Percentiles rank a stretch among this genome's conserved stretches.
Evolutionary conservation across 2,113 vertebrate species (phyloP).

Genomic region (Mus spicilegus): DNA sequence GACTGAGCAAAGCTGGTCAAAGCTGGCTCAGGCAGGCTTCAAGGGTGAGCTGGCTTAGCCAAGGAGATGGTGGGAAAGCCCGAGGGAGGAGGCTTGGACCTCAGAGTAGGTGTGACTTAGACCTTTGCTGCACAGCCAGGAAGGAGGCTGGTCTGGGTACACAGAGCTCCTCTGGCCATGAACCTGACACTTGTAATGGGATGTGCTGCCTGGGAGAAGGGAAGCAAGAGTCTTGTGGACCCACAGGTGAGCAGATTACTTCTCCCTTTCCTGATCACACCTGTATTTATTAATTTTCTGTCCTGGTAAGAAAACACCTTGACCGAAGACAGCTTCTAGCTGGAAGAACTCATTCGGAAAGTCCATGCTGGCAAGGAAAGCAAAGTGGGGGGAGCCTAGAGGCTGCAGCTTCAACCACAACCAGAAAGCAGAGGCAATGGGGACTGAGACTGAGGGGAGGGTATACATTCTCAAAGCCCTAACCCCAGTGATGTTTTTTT

Average conservation of each 20-base stretch:
- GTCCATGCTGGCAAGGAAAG: background rate
- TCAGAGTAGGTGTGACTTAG: background rate
- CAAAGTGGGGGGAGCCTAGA: background rate
- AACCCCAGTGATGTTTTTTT: too few species aligned
- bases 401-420: background rate
- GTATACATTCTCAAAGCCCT: background rate
- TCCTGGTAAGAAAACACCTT: background rate
- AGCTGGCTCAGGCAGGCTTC: background rate
- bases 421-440: background rate
- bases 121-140: background rate
- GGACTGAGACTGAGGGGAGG: background rate
- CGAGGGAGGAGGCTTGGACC: background rate
- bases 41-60: background rate
- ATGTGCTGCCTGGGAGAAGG: accelerated
- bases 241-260: background rate
- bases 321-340: background rate
- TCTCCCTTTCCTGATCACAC: background rate
- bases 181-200: background rate
- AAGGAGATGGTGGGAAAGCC: accelerated
- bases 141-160: background rate
- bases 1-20: background rate
- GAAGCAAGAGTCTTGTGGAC: background rate
- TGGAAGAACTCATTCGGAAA: background rate
- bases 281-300: background rate
- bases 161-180: background rate